Percentiles rank a stretch among this genome's conserved stretches.
These are phyloP conservation scores for Ailuropoda melanoleuca DNA, from an alignment of 2,113 vertebrate genomes.

Conservation along the genomic window DNA sequence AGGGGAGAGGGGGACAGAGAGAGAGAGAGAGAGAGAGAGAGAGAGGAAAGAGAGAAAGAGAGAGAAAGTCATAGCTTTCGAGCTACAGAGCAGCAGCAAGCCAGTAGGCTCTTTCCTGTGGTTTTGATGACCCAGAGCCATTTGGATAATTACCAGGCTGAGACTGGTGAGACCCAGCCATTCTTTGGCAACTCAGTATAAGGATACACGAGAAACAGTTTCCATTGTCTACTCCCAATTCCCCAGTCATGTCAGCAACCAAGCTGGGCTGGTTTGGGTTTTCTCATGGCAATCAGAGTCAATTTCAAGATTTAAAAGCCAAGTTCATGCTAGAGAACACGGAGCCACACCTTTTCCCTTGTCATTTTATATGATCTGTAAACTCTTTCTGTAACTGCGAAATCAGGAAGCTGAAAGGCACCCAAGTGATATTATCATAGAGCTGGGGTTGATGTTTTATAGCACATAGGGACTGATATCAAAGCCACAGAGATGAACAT, in stretches of 20 bases:
- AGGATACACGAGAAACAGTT: conserved; percentile 61
- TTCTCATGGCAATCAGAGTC: conserved; percentile 61
- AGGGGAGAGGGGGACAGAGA: rapidly evolving
- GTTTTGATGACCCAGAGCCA: conserved; percentile 51
- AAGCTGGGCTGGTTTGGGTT: conserved; percentile 23
- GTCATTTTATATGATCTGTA: conserved; percentile 15
- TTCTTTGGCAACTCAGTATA: conserved; percentile 57
- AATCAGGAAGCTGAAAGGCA: conserved; percentile 33
- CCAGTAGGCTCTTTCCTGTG: conserved; percentile 37
- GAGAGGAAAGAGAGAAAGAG: not conserved
- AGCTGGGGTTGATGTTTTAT: not conserved
- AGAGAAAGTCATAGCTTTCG: not conserved
- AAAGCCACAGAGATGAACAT: not conserved
- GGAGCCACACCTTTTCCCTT: conserved; percentile 47
- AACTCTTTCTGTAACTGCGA: conserved; percentile 10
- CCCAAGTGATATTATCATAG: not conserved
- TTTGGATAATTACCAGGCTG: conserved; percentile 50
- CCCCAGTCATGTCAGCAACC: conserved; percentile 50
- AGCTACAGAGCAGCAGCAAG: not conserved
- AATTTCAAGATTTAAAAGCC: conserved; percentile 37
- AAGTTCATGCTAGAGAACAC: conserved; percentile 56
- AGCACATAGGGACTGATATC: not conserved
- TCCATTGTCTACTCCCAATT: conserved; percentile 71
- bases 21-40: not conserved
- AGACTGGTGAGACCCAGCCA: conserved; percentile 54